Conservation (phyloP, 2,888 invertebrate species). For the Plusia festucae region DNA sequence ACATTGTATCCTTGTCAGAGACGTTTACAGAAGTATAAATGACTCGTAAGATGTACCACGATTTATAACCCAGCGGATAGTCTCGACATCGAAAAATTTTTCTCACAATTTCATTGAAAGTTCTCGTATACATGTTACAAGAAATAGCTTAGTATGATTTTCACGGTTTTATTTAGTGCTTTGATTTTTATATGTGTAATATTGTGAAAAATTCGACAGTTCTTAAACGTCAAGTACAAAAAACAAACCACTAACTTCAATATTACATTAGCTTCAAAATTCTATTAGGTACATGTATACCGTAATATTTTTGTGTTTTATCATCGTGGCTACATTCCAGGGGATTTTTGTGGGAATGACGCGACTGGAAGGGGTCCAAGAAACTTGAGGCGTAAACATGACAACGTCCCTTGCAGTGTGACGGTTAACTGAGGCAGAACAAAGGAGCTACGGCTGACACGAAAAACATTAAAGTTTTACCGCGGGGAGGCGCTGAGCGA, state of each 20-base stretch:
- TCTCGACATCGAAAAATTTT: conserved; percentile 21
- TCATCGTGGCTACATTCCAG: conserved; percentile 70
- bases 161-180: conserved; percentile 13
- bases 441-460: conserved; percentile 48
- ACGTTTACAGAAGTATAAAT: conserved; percentile 44
- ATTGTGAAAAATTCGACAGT: conserved; percentile 8
- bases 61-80: conserved; percentile 46
- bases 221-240: conserved; percentile 20
- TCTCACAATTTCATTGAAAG: conserved; percentile 13
- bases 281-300: too few relatives aligned
- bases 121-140: neutral
- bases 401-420: conserved; percentile 72
- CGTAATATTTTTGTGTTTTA: conserved; percentile 68
- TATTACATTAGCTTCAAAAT: conserved; percentile 37
- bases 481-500: conserved; percentile 34
- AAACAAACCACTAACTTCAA: conserved; percentile 21
- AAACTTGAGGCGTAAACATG: conserved; percentile 77
- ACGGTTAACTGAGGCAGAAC: conserved; percentile 62
- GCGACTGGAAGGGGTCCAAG: conserved; percentile 80
- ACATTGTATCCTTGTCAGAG: conserved; percentile 40
- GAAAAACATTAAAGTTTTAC: conserved; percentile 66
- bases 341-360: conserved; percentile 66
- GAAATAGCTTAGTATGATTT: conserved; percentile 15
- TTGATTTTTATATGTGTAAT: conserved; percentile 7
- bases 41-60: conserved; percentile 31